Evolutionary conservation across 2,888 invertebrate genomes (phyloP), one percentile per base, ranked within the genome.

Genomic region (Maniola hyperantus): DNA sequence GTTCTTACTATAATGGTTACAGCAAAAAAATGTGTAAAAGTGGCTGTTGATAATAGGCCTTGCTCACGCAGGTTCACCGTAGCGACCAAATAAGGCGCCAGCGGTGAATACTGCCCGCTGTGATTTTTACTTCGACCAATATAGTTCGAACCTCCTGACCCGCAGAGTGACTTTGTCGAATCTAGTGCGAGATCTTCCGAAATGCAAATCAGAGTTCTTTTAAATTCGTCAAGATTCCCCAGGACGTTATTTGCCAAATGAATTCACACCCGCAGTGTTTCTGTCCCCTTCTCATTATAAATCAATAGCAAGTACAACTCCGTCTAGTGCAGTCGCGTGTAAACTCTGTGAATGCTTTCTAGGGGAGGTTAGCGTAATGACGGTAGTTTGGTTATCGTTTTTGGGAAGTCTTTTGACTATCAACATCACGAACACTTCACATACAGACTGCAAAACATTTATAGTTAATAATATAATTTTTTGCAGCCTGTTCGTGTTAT

Each of bases 291-390:
- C 86, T 78, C 80, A 85, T 87, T 89, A 89, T 91, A 91, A 92
- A 91, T 92, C 91, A 92, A 89, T 87, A 80, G 87, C 91, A 92
- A 91, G 87, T 89, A 88, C 80, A 82, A 80, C 81, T 83, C 83
- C 81, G 89, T 88, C 89, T 83, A 80, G 79, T 75, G 85, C 87
- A 89, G 82, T 82, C 82, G 81, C 78, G 83, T 87, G 83, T 82
- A 83, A 85, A 84, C 81, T 81, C 80, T 71, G 69, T 57, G 69
- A 67, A 70, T 66, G 72, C 64, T 69, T 71, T 67, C 70, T 71
- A 57, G 76, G 73, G 76, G 65, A 65, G 66, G 63, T 73, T 72
- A 65, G 68, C 64, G 67, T 65, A 39, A 57, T 42, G 5, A 15
- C 44, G 33, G 15, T 51, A 66, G 55, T 59, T 10, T 58, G 53